Conservation (phyloP, 2,797 vertebrate species). For the Tokudaia muenninki region DNA sequence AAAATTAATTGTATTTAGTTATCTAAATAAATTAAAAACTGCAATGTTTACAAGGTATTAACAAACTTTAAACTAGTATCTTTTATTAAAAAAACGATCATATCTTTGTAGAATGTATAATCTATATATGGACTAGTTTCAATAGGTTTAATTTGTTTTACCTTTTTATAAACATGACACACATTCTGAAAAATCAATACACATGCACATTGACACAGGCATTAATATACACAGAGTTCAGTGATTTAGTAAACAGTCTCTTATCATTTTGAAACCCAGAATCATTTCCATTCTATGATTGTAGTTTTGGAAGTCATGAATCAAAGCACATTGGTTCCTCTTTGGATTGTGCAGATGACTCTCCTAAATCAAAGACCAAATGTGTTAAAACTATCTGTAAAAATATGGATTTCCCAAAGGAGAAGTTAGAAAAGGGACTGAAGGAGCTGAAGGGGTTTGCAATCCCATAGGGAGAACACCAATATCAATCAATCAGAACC, state of each 20-base stretch:
- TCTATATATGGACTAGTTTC: not conserved
- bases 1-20: not conserved
- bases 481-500: too few species aligned
- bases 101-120: not conserved
- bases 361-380: not conserved
- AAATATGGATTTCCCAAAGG: not conserved
- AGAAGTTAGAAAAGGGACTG: too few species aligned
- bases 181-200: not conserved
- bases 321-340: not conserved
- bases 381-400: not conserved
- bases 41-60: not conserved
- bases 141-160: not conserved
- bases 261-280: not conserved
- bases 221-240: too few species aligned
- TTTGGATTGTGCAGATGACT: not conserved
- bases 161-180: not conserved
- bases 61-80: not conserved
- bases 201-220: not conserved
- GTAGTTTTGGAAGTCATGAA: not conserved
- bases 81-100: not conserved
- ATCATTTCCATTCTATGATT: rapidly evolving
- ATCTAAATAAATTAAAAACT: not conserved
- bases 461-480: too few species aligned
- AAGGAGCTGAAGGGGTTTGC: too few species aligned
- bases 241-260: not conserved